Evolutionary conservation across 2,797 vertebrate genomes (phyloP).

Genomic region (Anolis apletophallus): DNA sequence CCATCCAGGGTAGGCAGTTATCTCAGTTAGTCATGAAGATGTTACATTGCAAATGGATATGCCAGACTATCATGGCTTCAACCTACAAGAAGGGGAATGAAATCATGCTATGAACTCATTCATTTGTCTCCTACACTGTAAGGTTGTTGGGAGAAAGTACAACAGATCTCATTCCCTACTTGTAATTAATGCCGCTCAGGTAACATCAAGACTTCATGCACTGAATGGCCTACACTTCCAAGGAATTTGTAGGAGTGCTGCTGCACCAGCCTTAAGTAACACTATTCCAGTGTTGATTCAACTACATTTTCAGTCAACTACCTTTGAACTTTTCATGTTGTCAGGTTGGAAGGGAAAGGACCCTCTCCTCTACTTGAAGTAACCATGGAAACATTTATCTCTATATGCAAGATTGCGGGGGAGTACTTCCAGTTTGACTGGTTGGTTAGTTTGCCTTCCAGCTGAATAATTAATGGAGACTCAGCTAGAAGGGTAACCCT

Average conservation of each 20-base stretch:
- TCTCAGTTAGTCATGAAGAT: no score
- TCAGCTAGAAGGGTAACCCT: background rate
- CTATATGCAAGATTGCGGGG: constrained; percentile 16
- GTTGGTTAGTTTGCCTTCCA: constrained; percentile 10
- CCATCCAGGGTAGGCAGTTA: no score
- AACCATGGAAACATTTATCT: constrained; percentile 29
- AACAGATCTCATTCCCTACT: constrained; percentile 61
- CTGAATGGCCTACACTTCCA: background rate
- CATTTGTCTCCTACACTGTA: background rate
- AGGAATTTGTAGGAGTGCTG: background rate
- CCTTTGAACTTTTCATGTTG: constrained; percentile 24
- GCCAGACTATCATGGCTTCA: no score
- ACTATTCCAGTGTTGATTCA: background rate
- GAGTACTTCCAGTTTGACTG: constrained; percentile 7
- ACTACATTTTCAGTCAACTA: background rate
- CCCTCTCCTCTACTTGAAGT: background rate
- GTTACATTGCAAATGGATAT: no score
- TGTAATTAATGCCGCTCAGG: constrained; percentile 65
- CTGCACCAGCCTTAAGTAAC: background rate
- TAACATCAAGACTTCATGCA: background rate
- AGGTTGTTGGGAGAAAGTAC: constrained; percentile 40
- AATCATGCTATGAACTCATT: constrained; percentile 1
- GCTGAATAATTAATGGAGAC: background rate
- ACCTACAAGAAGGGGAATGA: background rate
- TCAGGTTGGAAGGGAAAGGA: background rate